These are phyloP conservation scores for Uloborus plumipes DNA, from an alignment of 2,888 invertebrate species.

Conservation along the genomic window DNA sequence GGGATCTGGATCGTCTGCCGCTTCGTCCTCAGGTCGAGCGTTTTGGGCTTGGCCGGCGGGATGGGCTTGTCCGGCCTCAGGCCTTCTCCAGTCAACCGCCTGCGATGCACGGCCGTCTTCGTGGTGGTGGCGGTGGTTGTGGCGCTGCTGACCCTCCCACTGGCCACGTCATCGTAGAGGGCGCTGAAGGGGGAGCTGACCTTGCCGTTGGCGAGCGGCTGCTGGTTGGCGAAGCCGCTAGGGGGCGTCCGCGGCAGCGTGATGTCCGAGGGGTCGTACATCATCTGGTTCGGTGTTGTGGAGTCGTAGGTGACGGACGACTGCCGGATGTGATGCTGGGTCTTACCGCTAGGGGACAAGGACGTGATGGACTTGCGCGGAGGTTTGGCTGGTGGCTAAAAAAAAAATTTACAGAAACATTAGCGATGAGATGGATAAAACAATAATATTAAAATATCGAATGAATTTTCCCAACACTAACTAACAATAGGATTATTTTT, in stretches of 20 bases:
- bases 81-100: constrained; percentile 56
- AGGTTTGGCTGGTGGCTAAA: constrained; percentile 63
- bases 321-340: constrained; percentile 55
- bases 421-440: neutral
- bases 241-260: constrained; percentile 51
- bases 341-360: constrained; percentile 57
- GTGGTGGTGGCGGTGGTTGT: constrained; percentile 3
- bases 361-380: constrained; percentile 62
- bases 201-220: constrained; percentile 36
- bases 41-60: constrained; percentile 64
- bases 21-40: constrained; percentile 62
- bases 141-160: constrained; percentile 45
- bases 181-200: constrained; percentile 59
- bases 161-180: constrained; percentile 64
- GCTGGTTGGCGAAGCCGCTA: constrained; percentile 51
- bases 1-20: constrained; percentile 74
- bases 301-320: constrained; percentile 55
- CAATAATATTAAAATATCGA: neutral
- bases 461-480: no score
- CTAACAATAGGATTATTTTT: no score
- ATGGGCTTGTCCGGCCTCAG: constrained; percentile 55
- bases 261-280: constrained; percentile 59
- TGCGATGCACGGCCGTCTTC: constrained; percentile 50
- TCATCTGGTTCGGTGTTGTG: constrained; percentile 43
- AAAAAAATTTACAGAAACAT: neutral